phyloP scores from a whole-genome alignment of 1,140 invertebrate genomes.

The Drosophila parvula region DNA sequence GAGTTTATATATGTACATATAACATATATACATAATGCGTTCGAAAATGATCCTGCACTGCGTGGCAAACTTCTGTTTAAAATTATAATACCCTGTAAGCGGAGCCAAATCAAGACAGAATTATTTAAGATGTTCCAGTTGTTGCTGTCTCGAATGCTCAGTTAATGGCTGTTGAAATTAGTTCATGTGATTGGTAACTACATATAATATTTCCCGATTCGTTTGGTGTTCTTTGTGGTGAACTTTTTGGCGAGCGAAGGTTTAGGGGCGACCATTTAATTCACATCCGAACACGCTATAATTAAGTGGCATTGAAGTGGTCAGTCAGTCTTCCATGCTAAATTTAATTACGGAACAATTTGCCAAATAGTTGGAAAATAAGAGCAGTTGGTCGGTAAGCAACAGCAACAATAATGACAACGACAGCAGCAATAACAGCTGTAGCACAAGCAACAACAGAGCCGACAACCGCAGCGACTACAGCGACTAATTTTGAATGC shows the following conservation, averaged over 20 bases:
- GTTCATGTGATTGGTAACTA: not conserved
- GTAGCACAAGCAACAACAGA: slow-evolving; percentile 39
- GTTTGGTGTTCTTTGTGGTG: slow-evolving; percentile 1
- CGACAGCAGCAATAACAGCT: slow-evolving; percentile 32
- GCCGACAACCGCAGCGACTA: slow-evolving; percentile 68
- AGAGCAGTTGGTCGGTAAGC: slow-evolving; percentile 40
- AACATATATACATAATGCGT: no score
- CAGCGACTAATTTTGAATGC: slow-evolving; percentile 78
- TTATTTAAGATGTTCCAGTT: no score
- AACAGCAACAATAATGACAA: slow-evolving; percentile 30
- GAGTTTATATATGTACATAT: no score
- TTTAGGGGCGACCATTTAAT: slow-evolving; percentile 49
- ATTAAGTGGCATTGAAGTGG: slow-evolving; percentile 29
- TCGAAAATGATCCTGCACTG: no score
- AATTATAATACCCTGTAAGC: no score
- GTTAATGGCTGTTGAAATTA: no score
- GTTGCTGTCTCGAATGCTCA: no score
- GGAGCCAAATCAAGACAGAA: no score
- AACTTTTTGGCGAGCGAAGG: slow-evolving; percentile 1
- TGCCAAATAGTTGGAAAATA: slow-evolving; percentile 57
- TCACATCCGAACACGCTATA: slow-evolving; percentile 28
- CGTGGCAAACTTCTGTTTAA: no score
- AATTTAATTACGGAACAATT: slow-evolving; percentile 62
- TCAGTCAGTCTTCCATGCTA: slow-evolving; percentile 41
- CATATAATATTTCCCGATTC: not conserved